These are phyloP conservation scores for Leptodirus hochenwartii DNA, from an alignment of 2,888 invertebrate genomes.

Conservation along the genomic window DNA sequence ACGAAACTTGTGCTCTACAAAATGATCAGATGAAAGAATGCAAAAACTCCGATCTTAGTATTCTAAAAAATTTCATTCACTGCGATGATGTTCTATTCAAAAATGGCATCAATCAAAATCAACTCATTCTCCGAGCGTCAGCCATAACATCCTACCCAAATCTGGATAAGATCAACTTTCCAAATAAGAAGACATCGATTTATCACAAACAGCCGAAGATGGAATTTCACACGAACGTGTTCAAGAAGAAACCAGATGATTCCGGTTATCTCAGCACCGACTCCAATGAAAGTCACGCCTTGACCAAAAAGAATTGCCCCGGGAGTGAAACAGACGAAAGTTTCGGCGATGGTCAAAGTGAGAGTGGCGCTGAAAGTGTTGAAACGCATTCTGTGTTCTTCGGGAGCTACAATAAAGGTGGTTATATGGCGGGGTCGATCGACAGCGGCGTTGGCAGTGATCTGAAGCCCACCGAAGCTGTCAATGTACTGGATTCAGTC, in stretches of 20 bases:
- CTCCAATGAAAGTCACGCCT: constrained; percentile 37
- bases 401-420: constrained; percentile 43
- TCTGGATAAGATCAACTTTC: background rate
- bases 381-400: constrained; percentile 79
- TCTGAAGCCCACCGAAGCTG: constrained; percentile 13
- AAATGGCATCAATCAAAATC: constrained; percentile 20
- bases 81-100: constrained; percentile 16
- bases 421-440: constrained; percentile 18
- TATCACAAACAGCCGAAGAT: too few species aligned
- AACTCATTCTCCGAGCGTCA: constrained; percentile 19
- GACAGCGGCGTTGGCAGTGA: constrained; percentile 26
- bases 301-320: constrained; percentile 22
- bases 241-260: constrained; percentile 34
- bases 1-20: constrained; percentile 25
- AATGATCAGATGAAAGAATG: constrained; percentile 9
- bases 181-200: constrained; percentile 5
- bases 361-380: constrained; percentile 73
- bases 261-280: constrained; percentile 77
- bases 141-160: constrained; percentile 13
- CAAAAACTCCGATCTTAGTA: constrained; percentile 11
- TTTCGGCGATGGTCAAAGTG: constrained; percentile 59
- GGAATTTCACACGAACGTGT: constrained; percentile 7
- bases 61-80: constrained; percentile 14
- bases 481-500: constrained; percentile 11
- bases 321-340: constrained; percentile 60